Evolutionary conservation across 2,113 vertebrate species (phyloP), one percentile per base, ranked within the genome.

Genomic region (Lucifuga dentata): DNA sequence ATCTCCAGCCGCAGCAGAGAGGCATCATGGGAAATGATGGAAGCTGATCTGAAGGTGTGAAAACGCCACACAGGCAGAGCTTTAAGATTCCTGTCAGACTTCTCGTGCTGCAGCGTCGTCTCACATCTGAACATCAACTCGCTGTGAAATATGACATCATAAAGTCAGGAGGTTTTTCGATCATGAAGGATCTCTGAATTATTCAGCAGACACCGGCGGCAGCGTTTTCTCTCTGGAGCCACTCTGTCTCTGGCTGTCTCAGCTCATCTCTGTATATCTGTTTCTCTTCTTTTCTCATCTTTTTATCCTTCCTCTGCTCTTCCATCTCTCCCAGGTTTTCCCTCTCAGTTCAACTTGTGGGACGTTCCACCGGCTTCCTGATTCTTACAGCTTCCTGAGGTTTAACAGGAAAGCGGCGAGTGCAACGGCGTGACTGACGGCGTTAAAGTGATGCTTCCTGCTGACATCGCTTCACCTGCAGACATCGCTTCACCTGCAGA

Each of bases 111-210:
- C 11, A 17, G 13, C 5, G 29, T 20, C 36, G 32, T 44, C 61
- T 51, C 46, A 36, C 20, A 33, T 32, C 62, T 64, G 63, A 76
- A 70, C 62, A 50, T 56, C 73, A 81, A 57, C 72, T 57, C 68
- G 61, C 71, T 62, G 11, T 86, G 77, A 90, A 82, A 83, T 83
- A 85, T 64, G 36, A 72, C 60, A 78, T 80, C 70, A 80, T 88
- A 85, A 88, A 80, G 46, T 48, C 49, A 67, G 66, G 55, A 48
- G 59, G 39, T 84, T 85, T 85, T 85, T 77, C 35, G 53, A 88
- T 87, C 56, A 85, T 80, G 53, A 69, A 55, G 36, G 63, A 78
- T 19, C 59, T 70, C 57, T 88, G 81, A 86, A 88, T 89, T 72
- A 86, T 86, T 89, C 68, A 90, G 36, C 33, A 32, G 40, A 21